Conservation (phyloP, 1,140 invertebrate species). For the Neocloeon triangulifer region DNA sequence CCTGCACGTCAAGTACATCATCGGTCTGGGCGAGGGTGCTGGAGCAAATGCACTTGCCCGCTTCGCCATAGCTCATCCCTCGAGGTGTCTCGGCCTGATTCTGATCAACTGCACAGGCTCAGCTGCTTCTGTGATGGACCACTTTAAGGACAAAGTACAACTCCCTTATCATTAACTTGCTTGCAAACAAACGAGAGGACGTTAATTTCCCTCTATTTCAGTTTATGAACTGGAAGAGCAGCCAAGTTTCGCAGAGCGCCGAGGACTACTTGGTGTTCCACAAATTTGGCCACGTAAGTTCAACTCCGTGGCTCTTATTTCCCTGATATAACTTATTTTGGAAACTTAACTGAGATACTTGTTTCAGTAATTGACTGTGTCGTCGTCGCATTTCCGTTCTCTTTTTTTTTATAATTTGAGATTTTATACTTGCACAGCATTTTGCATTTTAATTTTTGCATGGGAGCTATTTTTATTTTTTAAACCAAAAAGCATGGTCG, state of each 20-base stretch:
- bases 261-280: slow-evolving; percentile 71
- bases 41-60: slow-evolving; percentile 71
- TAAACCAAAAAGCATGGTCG: too few species aligned
- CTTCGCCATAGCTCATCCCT: slow-evolving; percentile 57
- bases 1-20: slow-evolving; percentile 50
- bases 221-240: slow-evolving; percentile 51
- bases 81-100: slow-evolving; percentile 49
- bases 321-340: too few species aligned
- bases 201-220: too few species aligned
- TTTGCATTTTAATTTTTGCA: too few species aligned
- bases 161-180: not conserved
- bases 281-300: slow-evolving; percentile 75
- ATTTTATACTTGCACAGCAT: too few species aligned
- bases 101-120: slow-evolving; percentile 76
- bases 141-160: slow-evolving; percentile 56
- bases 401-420: too few species aligned
- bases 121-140: slow-evolving; percentile 66
- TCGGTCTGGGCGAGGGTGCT: slow-evolving; percentile 71
- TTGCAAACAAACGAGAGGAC: too few species aligned
- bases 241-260: slow-evolving; percentile 45
- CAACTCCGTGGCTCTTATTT: too few species aligned
- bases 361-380: too few species aligned
- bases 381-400: too few species aligned
- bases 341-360: too few species aligned
- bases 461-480: too few species aligned